phyloP scores from a whole-genome alignment of 2,113 vertebrate species.

The Hippocampus barbouri region DNA sequence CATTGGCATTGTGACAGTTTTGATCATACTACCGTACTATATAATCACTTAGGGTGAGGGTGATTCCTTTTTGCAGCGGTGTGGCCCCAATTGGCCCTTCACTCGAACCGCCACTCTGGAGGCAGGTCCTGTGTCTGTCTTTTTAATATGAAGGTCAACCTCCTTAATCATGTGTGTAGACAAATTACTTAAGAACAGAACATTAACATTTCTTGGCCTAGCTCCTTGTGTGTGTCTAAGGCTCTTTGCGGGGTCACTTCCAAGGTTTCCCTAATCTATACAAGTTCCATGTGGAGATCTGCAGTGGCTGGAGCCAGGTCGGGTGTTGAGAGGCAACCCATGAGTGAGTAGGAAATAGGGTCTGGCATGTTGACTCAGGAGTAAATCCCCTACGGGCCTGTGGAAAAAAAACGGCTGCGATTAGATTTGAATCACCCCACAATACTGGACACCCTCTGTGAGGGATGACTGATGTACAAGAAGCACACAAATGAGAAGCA shows the following conservation, averaged over 20 bases:
- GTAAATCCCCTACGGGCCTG: constrained; percentile 66
- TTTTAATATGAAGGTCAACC: not conserved
- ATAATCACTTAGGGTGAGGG: not conserved
- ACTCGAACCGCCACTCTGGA: not conserved
- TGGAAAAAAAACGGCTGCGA: constrained; percentile 55
- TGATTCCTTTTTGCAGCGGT: not conserved
- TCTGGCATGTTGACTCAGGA: constrained; percentile 75
- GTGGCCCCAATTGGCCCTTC: too few relatives aligned
- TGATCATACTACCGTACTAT: not conserved
- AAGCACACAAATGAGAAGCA: constrained; percentile 24
- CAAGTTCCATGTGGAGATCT: constrained; percentile 50
- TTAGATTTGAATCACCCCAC: constrained; percentile 69
- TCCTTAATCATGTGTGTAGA: constrained; percentile 4
- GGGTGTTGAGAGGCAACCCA: constrained; percentile 61
- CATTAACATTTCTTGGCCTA: constrained; percentile 16
- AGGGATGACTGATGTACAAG: constrained; percentile 45
- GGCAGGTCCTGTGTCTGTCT: not conserved
- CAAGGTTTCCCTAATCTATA: constrained; percentile 47
- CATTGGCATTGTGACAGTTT: too few relatives aligned
- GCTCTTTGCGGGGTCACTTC: constrained; percentile 47
- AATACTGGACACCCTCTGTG: constrained; percentile 45
- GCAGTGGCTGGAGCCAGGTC: constrained; percentile 37
- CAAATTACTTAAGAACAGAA: constrained; percentile 12
- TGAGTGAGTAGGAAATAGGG: constrained; percentile 71
- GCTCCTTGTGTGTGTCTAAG: constrained; percentile 24